Evolutionary conservation across 2,113 vertebrate genomes (phyloP).

Genomic region (Callipepla squamata): DNA sequence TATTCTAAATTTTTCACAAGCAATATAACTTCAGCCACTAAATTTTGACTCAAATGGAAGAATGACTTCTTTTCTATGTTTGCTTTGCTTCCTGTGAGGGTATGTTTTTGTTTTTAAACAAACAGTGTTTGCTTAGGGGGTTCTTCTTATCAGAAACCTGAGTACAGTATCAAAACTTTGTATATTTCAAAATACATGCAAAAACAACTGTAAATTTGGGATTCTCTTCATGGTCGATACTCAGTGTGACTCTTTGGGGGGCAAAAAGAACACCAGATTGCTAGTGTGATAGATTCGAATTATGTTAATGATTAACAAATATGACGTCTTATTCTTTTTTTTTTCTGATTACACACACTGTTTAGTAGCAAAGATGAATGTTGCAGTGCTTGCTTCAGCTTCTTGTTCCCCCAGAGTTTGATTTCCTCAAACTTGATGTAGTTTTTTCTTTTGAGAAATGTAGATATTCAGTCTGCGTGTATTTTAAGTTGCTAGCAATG

Average conservation of each 20-base stretch:
- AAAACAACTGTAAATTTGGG: neutral
- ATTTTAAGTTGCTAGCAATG: rapidly evolving
- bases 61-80: neutral
- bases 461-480: rapidly evolving
- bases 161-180: neutral
- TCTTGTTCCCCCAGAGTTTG: neutral
- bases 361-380: neutral
- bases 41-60: neutral
- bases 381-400: neutral
- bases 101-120: neutral
- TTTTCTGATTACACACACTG: neutral
- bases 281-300: neutral
- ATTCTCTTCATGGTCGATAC: neutral
- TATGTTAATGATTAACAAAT: neutral
- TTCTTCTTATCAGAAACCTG: neutral
- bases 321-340: neutral
- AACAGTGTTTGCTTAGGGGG: neutral
- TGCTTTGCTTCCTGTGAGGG: neutral
- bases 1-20: neutral
- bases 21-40: neutral
- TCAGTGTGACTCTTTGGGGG: neutral
- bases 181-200: neutral
- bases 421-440: neutral
- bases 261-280: neutral
- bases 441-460: neutral